phyloP scores from a whole-genome alignment of 2,888 invertebrate species.

The Hypomecis atomaria region DNA sequence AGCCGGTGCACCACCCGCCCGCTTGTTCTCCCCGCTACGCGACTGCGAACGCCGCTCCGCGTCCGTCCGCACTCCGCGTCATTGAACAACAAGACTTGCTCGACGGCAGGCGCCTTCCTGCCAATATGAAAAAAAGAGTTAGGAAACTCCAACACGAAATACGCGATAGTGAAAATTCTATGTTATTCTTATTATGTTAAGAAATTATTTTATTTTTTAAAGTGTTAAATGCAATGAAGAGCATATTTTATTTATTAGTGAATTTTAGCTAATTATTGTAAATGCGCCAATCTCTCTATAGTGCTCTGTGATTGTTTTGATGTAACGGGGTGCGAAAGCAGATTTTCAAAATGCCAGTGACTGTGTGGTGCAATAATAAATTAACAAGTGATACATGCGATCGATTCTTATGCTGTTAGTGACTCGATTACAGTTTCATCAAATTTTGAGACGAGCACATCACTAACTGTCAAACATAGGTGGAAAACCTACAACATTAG shows the following conservation, averaged over 20 bases:
- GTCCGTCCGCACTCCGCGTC: slow-evolving; percentile 81
- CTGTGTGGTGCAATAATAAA: slow-evolving; percentile 68
- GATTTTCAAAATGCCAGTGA: slow-evolving; percentile 69
- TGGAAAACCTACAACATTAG: slow-evolving; percentile 77
- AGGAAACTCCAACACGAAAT: slow-evolving; percentile 77
- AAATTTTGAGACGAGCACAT: slow-evolving; percentile 67
- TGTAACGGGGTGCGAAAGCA: slow-evolving; percentile 66
- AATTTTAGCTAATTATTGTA: slow-evolving; percentile 80
- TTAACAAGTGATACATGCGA: slow-evolving; percentile 64
- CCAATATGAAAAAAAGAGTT: slow-evolving; percentile 82
- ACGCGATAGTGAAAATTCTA: slow-evolving; percentile 82
- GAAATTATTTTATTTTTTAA: slow-evolving; percentile 81
- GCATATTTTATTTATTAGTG: slow-evolving; percentile 82
- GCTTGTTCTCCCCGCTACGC: slow-evolving; percentile 79
- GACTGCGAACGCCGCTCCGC: slow-evolving; percentile 78
- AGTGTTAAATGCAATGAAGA: slow-evolving; percentile 76
- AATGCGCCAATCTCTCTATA: slow-evolving; percentile 71
- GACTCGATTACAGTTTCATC: slow-evolving; percentile 70
- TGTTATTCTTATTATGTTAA: slow-evolving; percentile 69
- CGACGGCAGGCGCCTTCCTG: slow-evolving; percentile 82
- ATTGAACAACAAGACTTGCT: slow-evolving; percentile 84
- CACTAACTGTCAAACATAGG: slow-evolving; percentile 76
- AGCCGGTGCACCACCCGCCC: slow-evolving; percentile 81
- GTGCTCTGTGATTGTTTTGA: slow-evolving; percentile 81
- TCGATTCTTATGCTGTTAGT: slow-evolving; percentile 65